A percentile compares a stretch with the other conserved stretches of the same genome.
These are phyloP conservation scores for Gryon sp. DNA, from an alignment of 1,140 invertebrate species.

Conservation along the genomic window DNA sequence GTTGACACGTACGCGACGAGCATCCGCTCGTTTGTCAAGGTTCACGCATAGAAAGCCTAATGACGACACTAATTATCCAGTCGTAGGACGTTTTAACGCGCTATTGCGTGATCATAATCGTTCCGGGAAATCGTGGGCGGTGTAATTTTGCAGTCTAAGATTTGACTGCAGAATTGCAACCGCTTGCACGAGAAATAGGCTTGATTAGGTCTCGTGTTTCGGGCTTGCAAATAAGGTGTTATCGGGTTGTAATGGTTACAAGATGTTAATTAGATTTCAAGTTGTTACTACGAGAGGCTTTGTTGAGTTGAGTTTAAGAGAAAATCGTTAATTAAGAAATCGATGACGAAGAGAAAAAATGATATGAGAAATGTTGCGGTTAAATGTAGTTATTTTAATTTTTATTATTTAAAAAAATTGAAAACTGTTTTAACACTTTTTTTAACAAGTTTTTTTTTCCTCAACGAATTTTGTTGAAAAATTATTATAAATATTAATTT, in stretches of 20 bases:
- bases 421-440: no score
- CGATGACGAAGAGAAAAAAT: no score
- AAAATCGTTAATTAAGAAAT: no score
- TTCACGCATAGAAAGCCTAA: constrained; percentile 39
- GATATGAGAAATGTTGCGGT: no score
- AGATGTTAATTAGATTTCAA: constrained; percentile 21
- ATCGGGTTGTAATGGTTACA: constrained; percentile 7
- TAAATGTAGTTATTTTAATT: no score
- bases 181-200: no score
- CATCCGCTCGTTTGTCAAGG: background rate
- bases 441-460: no score
- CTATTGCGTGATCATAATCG: constrained; percentile 20
- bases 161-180: background rate
- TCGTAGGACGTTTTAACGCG: constrained; percentile 60
- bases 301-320: no score
- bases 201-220: constrained; percentile 20
- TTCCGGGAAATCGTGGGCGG: background rate
- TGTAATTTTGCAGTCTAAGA: constrained; percentile 12
- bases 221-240: no score
- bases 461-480: no score
- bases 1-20: constrained; percentile 7
- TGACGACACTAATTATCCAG: constrained; percentile 66
- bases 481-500: no score
- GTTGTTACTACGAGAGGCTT: background rate
- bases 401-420: no score